Evolutionary conservation across 2,888 invertebrate genomes (phyloP), one percentile per base, ranked within the genome.

Genomic region (Anthrax anthrax): DNA sequence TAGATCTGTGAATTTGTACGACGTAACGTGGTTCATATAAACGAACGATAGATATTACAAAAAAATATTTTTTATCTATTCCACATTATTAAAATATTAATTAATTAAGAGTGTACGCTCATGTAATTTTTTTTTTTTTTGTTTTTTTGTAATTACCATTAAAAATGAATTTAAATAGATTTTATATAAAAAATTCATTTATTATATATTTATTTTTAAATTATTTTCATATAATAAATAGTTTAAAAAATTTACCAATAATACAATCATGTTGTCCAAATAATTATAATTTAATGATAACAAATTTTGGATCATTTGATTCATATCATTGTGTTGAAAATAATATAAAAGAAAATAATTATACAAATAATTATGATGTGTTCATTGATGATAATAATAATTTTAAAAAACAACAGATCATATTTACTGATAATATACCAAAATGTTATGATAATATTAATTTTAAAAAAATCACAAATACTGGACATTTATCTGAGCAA

Each of bases 251-350:
- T 23, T 6, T 23, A 23, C 8, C 23, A 23, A 23, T 23, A 37
- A 47, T 47, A 27, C 46, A 43, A 12, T 36, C 37, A 10, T 50
- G 50, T 16, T 50, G 50, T 23, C 50, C 50, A 16, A n/a, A 38
- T 17, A 47, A 46, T 18, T 43, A 46, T 16, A 36, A 43, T 36
- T 45, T 50, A 32, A 42, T 29, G 9, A 44, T 42, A 14, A 19
- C 18, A n/a, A 47, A 27, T 42, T 18, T 39, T 5, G 39, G 42
- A 1, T 34, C 42, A 13, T 50, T 47, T 38, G 43, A 37, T 16
- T 16, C 40, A 9, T 42, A 37, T 34, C 41, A 48, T 40, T 50
- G 50, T 19, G 46, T 46, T 1, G 19, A 18, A 36, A 17, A 23
- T 23, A 23, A 8, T 8, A 23, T 29, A 4, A 16, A 14, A 3